Base-by-base conservation (phyloP, 2,113 vertebrate genomes). In the Seriola quinqueradiata region DNA sequence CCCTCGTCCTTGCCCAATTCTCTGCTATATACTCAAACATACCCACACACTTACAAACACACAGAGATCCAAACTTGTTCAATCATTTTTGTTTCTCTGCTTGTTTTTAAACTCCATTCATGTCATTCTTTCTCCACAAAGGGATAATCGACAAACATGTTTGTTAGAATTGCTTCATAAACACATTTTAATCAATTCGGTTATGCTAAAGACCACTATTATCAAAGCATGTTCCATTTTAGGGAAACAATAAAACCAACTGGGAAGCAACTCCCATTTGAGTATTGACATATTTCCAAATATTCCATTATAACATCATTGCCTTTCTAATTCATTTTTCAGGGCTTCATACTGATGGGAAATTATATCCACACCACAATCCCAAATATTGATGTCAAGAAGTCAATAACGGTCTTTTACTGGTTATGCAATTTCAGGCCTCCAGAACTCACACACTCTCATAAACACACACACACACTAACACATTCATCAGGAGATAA, bases 301-400 rank as follows among this genome's bases (percentile, higher is more conserved):
- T 84, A 69, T 84, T 70, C 70, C 54, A 23, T 87, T 71, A 73
- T 28, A 66, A 36, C 9, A 69, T 73, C 14, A 40, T 75, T 78
- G 23, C 34, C n/a, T 73, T 82, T 84, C 79, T 77, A 84, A 82
- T 85, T 70, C 25, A 78, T 75, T 84, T 70, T 76, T 44, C 46
- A 58, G 61, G 52, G 57, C 48, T 77, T 67, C 14, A 67, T 69
- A 77, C 25, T 71, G 52, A 74, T 78, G 8, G 42, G 70, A 64
- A 81, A 86, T 76, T 61, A 79, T 67, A 63, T 48, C 48, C 48
- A 38, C 48, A 11, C n/a, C 8, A 72, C 50, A 48, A 52, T 52
- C 36, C 32, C 48, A 36, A 87, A 81, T 80, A 79, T 70, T 78
- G 68, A 87, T 38, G 65, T 76, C 77, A 66, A 50, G 70, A 75